Percentiles rank a stretch among this genome's conserved stretches.
Evolutionary conservation across 2,888 invertebrate genomes (phyloP).

Genomic region (Lasioglossum zephyrum): DNA sequence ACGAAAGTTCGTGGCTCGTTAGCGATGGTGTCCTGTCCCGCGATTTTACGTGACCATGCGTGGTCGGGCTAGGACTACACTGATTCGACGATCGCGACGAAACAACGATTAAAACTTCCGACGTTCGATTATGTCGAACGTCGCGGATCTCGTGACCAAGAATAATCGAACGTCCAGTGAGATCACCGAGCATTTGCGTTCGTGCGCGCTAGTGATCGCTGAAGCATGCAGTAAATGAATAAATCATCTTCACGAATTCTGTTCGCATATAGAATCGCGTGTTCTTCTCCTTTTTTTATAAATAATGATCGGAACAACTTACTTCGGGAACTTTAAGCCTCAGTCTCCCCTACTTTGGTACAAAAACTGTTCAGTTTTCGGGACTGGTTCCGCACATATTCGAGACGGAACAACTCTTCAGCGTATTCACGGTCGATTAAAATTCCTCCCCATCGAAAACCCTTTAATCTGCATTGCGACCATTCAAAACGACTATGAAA

Average conservation of each 20-base stretch:
- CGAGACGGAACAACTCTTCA: conserved; percentile 4
- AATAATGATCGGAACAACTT: too few relatives aligned
- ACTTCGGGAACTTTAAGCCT: too few relatives aligned
- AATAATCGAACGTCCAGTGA: conserved; percentile 9
- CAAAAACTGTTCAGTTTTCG: neutral
- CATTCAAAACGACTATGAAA: conserved; percentile 80
- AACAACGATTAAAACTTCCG: conserved; percentile 50
- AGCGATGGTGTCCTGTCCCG: conserved; percentile 30
- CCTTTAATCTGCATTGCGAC: conserved; percentile 76
- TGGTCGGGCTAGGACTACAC: conserved; percentile 1
- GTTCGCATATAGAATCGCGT: too few relatives aligned
- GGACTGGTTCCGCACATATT: neutral
- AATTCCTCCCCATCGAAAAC: conserved; percentile 33
- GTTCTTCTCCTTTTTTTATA: too few relatives aligned
- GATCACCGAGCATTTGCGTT: neutral
- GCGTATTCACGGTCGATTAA: conserved; percentile 42
- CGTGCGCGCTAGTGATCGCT: neutral
- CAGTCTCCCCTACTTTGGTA: too few relatives aligned
- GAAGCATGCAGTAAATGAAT: too few relatives aligned
- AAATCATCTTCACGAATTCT: too few relatives aligned
- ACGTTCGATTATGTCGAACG: conserved; percentile 13
- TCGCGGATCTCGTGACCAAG: conserved; percentile 3
- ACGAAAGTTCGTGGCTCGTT: conserved; percentile 59
- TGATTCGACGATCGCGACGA: conserved; percentile 23
- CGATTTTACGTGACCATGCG: conserved; percentile 27